Percentiles rank a stretch among this genome's conserved stretches.
Evolutionary conservation across 37 sponge, comb jelly and placozoan species (phyloP).

Genomic region (Petrosia ficiformis): DNA sequence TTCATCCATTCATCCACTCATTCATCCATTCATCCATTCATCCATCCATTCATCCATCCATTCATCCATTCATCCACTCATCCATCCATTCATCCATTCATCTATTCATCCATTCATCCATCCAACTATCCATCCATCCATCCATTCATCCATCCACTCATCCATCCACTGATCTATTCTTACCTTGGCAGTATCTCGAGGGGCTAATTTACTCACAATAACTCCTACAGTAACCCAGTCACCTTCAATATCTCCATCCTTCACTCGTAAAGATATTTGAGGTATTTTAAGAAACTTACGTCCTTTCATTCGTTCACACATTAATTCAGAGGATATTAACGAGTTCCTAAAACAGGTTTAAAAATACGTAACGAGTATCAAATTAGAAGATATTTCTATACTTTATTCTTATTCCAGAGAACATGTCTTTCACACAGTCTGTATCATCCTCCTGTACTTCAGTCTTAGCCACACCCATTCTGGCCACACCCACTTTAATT

Average conservation of each 20-base stretch:
- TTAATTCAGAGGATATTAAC: slow-evolving; percentile 46
- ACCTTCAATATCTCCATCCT: slow-evolving; percentile 43
- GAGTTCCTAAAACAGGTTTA: slow-evolving; percentile 63
- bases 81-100: too few relatives aligned
- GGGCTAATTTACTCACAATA: slow-evolving; percentile 73
- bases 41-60: too few relatives aligned
- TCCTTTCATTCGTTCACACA: slow-evolving; percentile 66
- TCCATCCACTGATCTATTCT: too few relatives aligned
- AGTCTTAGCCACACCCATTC: background rate
- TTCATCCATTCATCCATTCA: too few relatives aligned
- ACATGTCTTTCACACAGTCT: slow-evolving; percentile 35
- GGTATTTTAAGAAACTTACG: slow-evolving; percentile 56
- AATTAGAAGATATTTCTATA: slow-evolving; percentile 5
- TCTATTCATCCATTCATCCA: too few relatives aligned
- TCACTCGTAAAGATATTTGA: slow-evolving; percentile 22
- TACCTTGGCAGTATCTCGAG: slow-evolving; percentile 18
- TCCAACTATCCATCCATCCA: too few relatives aligned
- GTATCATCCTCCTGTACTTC: too few relatives aligned
- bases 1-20: too few relatives aligned
- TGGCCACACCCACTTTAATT: background rate
- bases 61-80: too few relatives aligned
- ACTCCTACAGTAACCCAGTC: slow-evolving; percentile 90
- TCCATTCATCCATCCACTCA: too few relatives aligned
- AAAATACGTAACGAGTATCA: background rate
- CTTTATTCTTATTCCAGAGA: slow-evolving; percentile 57